Evolutionary conservation across 2,797 vertebrate genomes (phyloP).

Genomic region (Psittacula derbiana): DNA sequence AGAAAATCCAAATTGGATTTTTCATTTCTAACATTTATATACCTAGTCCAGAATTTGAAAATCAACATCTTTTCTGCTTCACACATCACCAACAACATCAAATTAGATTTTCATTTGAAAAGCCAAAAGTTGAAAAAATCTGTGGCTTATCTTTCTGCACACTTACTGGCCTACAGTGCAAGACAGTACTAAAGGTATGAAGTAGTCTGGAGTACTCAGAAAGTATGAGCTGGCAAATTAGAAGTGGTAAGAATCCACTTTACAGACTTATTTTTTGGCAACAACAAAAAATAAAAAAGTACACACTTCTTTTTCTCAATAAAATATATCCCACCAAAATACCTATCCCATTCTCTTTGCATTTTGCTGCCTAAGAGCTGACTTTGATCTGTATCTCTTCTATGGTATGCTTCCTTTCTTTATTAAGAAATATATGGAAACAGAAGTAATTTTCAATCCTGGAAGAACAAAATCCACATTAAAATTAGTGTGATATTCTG

Average conservation of each 20-base stretch:
- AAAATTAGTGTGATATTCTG: not conserved
- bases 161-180: not conserved
- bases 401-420: not conserved
- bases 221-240: not conserved
- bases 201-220: not conserved
- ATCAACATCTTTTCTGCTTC: not conserved
- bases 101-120: not conserved
- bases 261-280: not conserved
- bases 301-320: not conserved
- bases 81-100: not conserved
- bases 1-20: slow-evolving; percentile 29
- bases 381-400: not conserved
- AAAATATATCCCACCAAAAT: not conserved
- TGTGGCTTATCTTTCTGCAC: not conserved
- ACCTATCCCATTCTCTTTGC: not conserved
- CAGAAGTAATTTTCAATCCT: slow-evolving; percentile 1
- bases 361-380: not conserved
- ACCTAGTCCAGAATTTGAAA: not conserved
- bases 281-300: not conserved
- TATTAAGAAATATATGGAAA: not conserved
- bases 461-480: not conserved
- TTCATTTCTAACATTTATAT: not conserved
- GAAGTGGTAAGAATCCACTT: not conserved
- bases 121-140: not conserved
- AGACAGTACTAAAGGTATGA: not conserved